Percentiles rank a stretch among this genome's conserved stretches.
phyloP scores from a whole-genome alignment of 2,797 vertebrate genomes.

The Phyllotis vaccarum region DNA sequence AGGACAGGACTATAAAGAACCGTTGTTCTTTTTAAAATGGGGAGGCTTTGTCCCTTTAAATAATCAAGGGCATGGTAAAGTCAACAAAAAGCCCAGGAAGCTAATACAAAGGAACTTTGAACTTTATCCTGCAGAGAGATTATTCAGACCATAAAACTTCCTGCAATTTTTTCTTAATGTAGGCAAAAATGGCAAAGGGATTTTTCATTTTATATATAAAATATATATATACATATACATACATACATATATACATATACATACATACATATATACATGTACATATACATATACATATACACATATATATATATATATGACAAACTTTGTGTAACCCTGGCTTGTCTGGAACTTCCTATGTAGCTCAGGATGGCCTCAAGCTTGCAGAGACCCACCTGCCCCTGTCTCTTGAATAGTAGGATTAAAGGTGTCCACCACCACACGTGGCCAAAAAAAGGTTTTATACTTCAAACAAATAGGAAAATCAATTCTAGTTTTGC shows the following conservation, averaged over 20 bases:
- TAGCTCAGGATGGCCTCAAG: background rate
- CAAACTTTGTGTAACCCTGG: background rate
- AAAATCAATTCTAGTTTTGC: background rate
- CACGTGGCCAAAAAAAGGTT: background rate
- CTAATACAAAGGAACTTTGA: background rate
- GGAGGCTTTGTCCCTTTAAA: conserved; percentile 1
- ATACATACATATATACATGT: too few relatives aligned
- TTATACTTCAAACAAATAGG: background rate
- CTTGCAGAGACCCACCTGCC: background rate
- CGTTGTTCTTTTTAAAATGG: conserved; percentile 5
- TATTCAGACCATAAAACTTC: background rate
- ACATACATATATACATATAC: too few relatives aligned
- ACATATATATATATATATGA: too few relatives aligned
- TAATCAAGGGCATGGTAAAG: background rate
- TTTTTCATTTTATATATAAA: background rate
- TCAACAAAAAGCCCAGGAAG: background rate
- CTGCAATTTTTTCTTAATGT: background rate
- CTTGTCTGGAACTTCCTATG: background rate
- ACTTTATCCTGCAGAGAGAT: background rate
- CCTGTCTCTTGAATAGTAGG: background rate
- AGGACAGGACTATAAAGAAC: conserved; percentile 5
- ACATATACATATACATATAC: too few relatives aligned
- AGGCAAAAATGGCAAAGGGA: background rate
- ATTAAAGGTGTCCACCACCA: background rate
- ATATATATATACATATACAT: too few relatives aligned